Percentiles rank a stretch among this genome's conserved stretches.
These are phyloP conservation scores for Bubalus kerabau DNA, from an alignment of 2,113 vertebrate species.

Conservation along the genomic window DNA sequence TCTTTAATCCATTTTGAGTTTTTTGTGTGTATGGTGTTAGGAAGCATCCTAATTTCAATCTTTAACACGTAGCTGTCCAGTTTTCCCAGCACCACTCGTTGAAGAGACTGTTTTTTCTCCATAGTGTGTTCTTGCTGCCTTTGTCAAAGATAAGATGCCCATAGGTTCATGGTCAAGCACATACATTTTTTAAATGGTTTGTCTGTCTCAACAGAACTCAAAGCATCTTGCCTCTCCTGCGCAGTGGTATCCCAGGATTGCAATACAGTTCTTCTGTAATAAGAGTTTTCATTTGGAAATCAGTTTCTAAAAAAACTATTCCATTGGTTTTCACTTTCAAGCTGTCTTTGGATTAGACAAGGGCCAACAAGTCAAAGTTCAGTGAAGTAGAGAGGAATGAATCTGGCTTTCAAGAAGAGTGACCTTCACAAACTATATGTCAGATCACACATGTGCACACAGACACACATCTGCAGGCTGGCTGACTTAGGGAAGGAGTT, in stretches of 20 bases:
- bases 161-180: background rate
- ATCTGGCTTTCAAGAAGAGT: background rate
- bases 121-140: background rate
- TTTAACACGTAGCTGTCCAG: background rate
- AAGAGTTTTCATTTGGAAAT: slow-evolving; percentile 96
- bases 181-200: background rate
- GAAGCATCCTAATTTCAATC: background rate
- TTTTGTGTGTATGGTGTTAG: background rate
- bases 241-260: slow-evolving; percentile 97
- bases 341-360: background rate
- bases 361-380: background rate
- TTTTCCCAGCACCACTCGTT: background rate
- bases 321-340: background rate
- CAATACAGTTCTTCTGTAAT: slow-evolving; percentile 91
- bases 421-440: background rate
- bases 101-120: background rate
- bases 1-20: background rate
- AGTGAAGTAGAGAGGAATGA: background rate
- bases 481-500: background rate
- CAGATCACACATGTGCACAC: background rate
- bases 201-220: accelerated
- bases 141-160: background rate
- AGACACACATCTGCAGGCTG: background rate
- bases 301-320: slow-evolving; percentile 85
- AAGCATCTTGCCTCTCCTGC: slow-evolving; percentile 89